phyloP scores from a whole-genome alignment of 2,113 vertebrate species.

The Hypanus sabinus region DNA sequence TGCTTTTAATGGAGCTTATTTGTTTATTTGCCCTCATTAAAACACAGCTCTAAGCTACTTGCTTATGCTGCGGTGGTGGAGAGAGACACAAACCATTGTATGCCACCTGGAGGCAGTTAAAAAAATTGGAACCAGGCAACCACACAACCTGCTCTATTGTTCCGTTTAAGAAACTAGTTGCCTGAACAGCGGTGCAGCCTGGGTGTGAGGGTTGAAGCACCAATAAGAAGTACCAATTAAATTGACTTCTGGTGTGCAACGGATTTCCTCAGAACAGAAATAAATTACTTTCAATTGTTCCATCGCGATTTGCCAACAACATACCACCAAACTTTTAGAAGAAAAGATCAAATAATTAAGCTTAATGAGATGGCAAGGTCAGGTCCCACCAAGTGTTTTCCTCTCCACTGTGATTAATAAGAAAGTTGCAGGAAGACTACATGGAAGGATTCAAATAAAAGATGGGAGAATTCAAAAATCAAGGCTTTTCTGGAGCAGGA shows the following conservation, averaged over 20 bases:
- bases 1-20: neutral
- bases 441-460: neutral
- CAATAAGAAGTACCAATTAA: no score
- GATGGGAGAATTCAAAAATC: neutral
- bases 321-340: neutral
- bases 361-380: neutral
- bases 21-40: constrained; percentile 5
- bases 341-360: neutral
- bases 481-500: neutral
- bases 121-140: constrained; percentile 17
- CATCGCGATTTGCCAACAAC: neutral
- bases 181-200: neutral
- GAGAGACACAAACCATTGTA: neutral
- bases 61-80: neutral
- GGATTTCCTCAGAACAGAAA: neutral
- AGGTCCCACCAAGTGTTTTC: neutral
- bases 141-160: neutral
- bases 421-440: neutral
- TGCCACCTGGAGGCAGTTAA: neutral
- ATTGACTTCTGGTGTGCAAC: neutral
- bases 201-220: neutral
- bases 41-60: neutral
- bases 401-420: neutral
- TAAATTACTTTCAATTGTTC: neutral
- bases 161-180: neutral